Conservation (phyloP, 2,797 vertebrate genomes). For the Bryconaethiops microstoma region DNA sequence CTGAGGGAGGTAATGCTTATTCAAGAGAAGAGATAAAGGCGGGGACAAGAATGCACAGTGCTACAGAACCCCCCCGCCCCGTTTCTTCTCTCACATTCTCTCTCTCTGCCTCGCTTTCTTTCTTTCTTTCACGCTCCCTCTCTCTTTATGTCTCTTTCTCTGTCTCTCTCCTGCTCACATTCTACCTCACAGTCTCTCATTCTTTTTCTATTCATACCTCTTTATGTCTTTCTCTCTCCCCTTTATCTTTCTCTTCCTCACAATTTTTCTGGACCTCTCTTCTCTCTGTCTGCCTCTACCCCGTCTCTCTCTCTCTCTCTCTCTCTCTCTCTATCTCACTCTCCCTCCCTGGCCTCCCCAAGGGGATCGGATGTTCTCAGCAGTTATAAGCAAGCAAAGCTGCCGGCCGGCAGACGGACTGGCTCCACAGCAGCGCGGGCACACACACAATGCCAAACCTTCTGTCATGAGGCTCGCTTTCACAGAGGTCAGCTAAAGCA, state of each 20-base stretch:
- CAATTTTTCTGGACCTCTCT: neutral
- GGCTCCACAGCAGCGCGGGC: constrained; percentile 82
- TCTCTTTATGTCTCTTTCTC: neutral
- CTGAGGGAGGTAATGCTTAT: constrained; percentile 73
- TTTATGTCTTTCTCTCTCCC: neutral
- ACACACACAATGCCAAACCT: constrained; percentile 86
- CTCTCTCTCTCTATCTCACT: constrained; percentile 17
- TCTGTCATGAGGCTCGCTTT: constrained; percentile 80
- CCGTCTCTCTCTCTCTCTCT: constrained; percentile 10
- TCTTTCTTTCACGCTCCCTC: neutral
- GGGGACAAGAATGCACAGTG: constrained; percentile 71
- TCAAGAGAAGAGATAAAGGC: constrained; percentile 77
- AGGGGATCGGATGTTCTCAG: constrained; percentile 88
- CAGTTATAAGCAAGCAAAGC: constrained; percentile 84
- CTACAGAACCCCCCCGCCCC: constrained; percentile 61
- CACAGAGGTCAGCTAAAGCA: constrained; percentile 81
- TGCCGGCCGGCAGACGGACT: constrained; percentile 86
- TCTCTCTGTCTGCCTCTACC: neutral
- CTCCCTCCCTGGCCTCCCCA: constrained; percentile 76
- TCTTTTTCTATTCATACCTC: neutral
- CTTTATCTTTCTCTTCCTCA: neutral
- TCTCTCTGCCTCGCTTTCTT: constrained; percentile 51
- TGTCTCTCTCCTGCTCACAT: constrained; percentile 45
- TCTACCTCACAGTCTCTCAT: neutral
- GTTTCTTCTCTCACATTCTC: constrained; percentile 24